Conservation (phyloP, 2,113 vertebrate species). For the Mus musculus region DNA sequence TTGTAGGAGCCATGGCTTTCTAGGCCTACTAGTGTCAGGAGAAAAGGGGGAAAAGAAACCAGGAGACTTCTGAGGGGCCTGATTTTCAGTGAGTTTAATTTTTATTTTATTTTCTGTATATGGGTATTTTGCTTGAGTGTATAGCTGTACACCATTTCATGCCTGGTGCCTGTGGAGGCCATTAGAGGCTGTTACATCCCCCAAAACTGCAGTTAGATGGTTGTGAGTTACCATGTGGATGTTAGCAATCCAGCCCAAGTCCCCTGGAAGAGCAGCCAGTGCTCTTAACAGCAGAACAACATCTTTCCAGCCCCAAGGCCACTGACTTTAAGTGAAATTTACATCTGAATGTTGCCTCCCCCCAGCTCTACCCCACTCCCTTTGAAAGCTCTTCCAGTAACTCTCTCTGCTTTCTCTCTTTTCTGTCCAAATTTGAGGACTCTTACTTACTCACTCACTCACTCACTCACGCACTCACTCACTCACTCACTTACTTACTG, state of each 20-base stretch:
- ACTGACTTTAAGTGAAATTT: neutral
- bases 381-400: neutral
- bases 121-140: neutral
- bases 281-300: neutral
- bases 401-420: neutral
- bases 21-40: neutral
- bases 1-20: constrained; percentile 12
- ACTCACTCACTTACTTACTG: no score
- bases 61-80: neutral
- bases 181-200: neutral
- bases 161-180: neutral
- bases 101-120: neutral
- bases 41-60: neutral
- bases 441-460: neutral
- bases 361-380: no score
- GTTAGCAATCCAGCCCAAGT: neutral
- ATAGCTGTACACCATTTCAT: neutral
- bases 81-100: constrained; percentile 15
- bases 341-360: neutral
- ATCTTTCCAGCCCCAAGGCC: neutral
- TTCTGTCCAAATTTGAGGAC: neutral
- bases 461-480: no score
- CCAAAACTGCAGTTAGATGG: neutral
- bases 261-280: neutral
- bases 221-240: neutral